Evolutionary conservation across 2,888 invertebrate genomes (phyloP), one percentile per base, ranked within the genome.

Genomic region (Cerastoderma edule): DNA sequence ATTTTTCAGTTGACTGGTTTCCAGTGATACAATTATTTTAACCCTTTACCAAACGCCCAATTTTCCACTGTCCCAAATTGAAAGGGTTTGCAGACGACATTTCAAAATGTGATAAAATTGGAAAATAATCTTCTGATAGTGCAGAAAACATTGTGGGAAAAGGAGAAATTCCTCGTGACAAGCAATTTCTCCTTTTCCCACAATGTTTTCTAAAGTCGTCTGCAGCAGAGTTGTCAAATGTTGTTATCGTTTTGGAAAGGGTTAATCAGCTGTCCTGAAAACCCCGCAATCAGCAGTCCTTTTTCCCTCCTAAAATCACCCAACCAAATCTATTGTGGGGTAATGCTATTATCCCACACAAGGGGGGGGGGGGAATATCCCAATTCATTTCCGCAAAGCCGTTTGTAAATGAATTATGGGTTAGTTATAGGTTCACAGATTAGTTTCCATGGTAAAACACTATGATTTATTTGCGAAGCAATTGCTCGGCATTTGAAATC

Each of bases 401-500:
- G n/a, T n/a, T 33, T 32, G n/a, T 32, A 57, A 32, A 57, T 57
- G 57, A 57, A 28, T 32, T 57, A 32, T 57, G 30, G 57, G n/a
- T 33, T 30, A 57, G 60, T 39, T 60, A n/a, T 39, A 39, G 19
- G 60, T 39, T 27, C 35, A 60, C 24, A 32, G 24, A 60, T 39
- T 60, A 60, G 39, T 22, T 60, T 33, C 39, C 39, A 22, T 60
- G 24, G 35, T 24, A 60, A 60, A 60, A 39, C 33, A 60, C 33
- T 60, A 39, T 60, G 60, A 60, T 60, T 60, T 60, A 60, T 60
- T 60, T 24, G 60, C 16, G n/a, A 16, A 60, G 39, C 60, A 39
- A 60, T 73, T 64, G 56, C 73, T 73, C 44, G 30, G 63, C 60
- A 60, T 22, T 39, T 32, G 39, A 60, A 33, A 27, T 65, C 48